Evolutionary conservation across 2,888 invertebrate species (phyloP), one percentile per base, ranked within the genome.

Genomic region (Sinhomidia bicolor): DNA sequence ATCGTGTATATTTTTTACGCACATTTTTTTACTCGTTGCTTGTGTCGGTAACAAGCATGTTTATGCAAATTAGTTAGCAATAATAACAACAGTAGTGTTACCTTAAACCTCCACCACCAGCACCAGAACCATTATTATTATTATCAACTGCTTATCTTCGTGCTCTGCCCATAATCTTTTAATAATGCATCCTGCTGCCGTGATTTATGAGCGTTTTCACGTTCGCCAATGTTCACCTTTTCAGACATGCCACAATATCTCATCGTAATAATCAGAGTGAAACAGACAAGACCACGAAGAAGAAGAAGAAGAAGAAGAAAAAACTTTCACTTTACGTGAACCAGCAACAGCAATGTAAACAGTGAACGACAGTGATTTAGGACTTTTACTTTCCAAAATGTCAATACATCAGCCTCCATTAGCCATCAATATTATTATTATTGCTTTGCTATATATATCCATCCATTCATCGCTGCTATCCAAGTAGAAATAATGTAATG

Each of bases 301-400:
- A 6, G n/a, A 60, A 68, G n/a, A n/a, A n/a, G n/a, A n/a, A n/a
- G n/a, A n/a, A n/a, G n/a, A n/a, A n/a, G n/a, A n/a, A n/a, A n/a
- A n/a, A n/a, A 62, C 85, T 85, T 85, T 85, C 85, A 51, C 85
- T 79, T 85, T 51, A 57, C 20, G 54, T 51, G 10, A 32, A n/a
- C 20, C 12, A n/a, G 23, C 3, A 60, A 17, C 14, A 9, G 36
- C 23, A 68, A n/a, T 65, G 32, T 51, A 80, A 32, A 68, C 54
- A 44, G 36, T 71, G 83, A 81, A 20, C 44, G 54, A 83, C 83
- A 71, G 65, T 71, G 68, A 71, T 71, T 71, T 71, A 68, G 76
- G 29, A 62, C 81, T 81, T 81, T 81, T 81, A 81, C 81, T 81
- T 81, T 81, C 81, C 80, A 36, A 81, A 65, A 65, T 81, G 68